Percentiles rank a stretch among this genome's conserved stretches.
Conservation (phyloP, 2,113 vertebrate genomes). For the Poeciliopsis retropinna region DNA sequence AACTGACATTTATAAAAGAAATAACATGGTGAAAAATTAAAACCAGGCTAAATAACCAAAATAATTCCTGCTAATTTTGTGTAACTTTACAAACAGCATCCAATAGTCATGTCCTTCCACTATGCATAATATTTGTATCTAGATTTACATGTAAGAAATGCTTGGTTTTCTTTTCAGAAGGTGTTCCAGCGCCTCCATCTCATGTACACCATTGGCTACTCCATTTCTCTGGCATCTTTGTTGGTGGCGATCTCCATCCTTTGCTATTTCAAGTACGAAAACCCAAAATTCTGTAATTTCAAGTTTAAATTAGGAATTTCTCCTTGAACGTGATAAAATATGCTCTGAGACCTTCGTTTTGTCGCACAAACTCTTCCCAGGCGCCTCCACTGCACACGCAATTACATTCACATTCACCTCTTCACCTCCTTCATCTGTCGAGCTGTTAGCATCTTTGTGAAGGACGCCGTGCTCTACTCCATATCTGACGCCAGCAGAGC, state of each 20-base stretch:
- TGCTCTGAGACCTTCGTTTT: neutral
- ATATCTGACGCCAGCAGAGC: slow-evolving; percentile 48
- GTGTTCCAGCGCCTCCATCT: slow-evolving; percentile 90
- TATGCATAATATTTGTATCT: neutral
- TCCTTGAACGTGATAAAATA: too few relatives aligned
- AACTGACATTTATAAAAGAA: too few relatives aligned
- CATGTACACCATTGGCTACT: slow-evolving; percentile 92
- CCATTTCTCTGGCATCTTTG: slow-evolving; percentile 86
- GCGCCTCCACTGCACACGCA: slow-evolving; percentile 91
- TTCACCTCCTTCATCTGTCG: slow-evolving; percentile 91
- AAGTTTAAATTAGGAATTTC: neutral
- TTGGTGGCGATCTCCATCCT: slow-evolving; percentile 87
- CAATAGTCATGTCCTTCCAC: too few relatives aligned
- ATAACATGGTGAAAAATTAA: too few relatives aligned
- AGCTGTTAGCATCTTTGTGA: slow-evolving; percentile 89
- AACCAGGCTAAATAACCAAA: too few relatives aligned
- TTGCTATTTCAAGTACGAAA: slow-evolving; percentile 90
- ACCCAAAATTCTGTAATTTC: neutral
- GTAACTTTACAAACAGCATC: too few relatives aligned
- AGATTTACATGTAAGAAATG: neutral
- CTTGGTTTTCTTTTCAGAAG: slow-evolving; percentile 74
- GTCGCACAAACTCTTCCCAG: slow-evolving; percentile 57
- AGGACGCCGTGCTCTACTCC: slow-evolving; percentile 87
- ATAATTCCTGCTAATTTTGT: too few relatives aligned
- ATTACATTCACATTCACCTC: slow-evolving; percentile 92